phyloP scores from a whole-genome alignment of 2,113 vertebrate species.

The Microcebus lehilahytsara region DNA sequence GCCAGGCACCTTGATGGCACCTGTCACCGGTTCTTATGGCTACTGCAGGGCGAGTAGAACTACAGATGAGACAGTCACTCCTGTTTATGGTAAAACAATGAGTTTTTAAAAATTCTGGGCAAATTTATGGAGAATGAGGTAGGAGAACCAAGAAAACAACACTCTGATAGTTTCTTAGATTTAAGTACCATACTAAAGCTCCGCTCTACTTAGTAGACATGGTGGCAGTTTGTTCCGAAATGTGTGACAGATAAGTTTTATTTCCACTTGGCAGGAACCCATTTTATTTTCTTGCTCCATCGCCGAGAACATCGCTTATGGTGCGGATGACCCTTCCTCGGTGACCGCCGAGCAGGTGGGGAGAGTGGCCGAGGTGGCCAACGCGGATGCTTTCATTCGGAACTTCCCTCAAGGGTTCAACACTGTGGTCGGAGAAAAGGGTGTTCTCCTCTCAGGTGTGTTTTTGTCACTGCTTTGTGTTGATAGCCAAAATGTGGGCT shows the following conservation, averaged over 20 bases:
- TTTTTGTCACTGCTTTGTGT: neutral
- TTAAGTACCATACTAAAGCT: neutral
- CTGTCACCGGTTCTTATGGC: neutral
- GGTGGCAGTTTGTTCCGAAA: neutral
- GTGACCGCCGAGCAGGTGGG: slow-evolving; percentile 90
- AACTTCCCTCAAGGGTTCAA: slow-evolving; percentile 93
- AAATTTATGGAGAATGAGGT: neutral
- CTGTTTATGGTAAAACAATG: neutral
- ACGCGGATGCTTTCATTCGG: slow-evolving; percentile 91
- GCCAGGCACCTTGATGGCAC: neutral
- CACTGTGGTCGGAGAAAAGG: slow-evolving; percentile 97
- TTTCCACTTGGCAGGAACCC: slow-evolving; percentile 88
- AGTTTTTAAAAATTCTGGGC: neutral
- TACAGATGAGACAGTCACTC: neutral
- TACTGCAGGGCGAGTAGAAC: neutral
- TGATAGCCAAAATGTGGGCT: neutral
- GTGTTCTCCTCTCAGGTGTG: slow-evolving; percentile 94
- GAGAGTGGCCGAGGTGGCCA: slow-evolving; percentile 91
- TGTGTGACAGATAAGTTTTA: neutral
- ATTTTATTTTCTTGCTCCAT: slow-evolving; percentile 97
- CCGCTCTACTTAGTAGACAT: neutral
- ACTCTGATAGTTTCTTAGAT: neutral
- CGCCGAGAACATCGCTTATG: slow-evolving; percentile 97
- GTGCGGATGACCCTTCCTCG: slow-evolving; percentile 86
- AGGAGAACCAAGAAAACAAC: neutral